These are phyloP conservation scores for Carettochelys insculpta DNA, from an alignment of 2,113 vertebrate genomes.

Conservation along the genomic window DNA sequence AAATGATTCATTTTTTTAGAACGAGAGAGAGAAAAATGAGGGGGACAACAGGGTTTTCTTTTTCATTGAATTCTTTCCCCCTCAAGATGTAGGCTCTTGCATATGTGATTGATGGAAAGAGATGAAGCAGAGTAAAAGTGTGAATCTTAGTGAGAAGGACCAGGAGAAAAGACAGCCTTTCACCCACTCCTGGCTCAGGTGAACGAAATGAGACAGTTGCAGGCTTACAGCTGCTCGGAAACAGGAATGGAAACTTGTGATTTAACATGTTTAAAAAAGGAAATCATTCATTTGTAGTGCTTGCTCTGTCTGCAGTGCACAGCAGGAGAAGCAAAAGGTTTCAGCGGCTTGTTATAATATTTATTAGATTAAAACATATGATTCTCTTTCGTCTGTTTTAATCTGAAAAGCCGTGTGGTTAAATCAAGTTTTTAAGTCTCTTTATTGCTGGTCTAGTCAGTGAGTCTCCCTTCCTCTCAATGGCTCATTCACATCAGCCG, in stretches of 20 bases:
- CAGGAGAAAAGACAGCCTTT: background rate
- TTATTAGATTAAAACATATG: background rate
- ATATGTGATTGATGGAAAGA: background rate
- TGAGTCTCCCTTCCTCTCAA: conserved; percentile 48
- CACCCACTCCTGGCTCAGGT: conserved; percentile 21
- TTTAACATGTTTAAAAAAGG: background rate
- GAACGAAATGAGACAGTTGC: conserved; percentile 14
- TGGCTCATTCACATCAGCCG: conserved; percentile 63
- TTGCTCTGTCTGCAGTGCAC: background rate
- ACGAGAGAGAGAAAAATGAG: background rate
- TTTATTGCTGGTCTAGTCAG: background rate
- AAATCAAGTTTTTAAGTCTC: background rate
- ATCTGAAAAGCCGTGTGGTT: background rate
- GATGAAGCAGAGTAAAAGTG: conserved; percentile 3
- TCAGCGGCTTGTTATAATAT: background rate
- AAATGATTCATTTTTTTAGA: conserved; percentile 74
- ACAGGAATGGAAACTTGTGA: conserved; percentile 54
- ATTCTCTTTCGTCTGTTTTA: background rate
- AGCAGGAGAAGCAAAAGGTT: background rate
- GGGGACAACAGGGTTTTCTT: conserved; percentile 16
- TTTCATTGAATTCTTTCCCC: conserved; percentile 20
- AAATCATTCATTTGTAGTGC: background rate
- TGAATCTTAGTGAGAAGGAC: background rate
- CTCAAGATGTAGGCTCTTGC: conserved; percentile 15
- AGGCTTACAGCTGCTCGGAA: background rate